Conservation (phyloP, 2,113 vertebrate genomes). For the Mastomys coucha region DNA sequence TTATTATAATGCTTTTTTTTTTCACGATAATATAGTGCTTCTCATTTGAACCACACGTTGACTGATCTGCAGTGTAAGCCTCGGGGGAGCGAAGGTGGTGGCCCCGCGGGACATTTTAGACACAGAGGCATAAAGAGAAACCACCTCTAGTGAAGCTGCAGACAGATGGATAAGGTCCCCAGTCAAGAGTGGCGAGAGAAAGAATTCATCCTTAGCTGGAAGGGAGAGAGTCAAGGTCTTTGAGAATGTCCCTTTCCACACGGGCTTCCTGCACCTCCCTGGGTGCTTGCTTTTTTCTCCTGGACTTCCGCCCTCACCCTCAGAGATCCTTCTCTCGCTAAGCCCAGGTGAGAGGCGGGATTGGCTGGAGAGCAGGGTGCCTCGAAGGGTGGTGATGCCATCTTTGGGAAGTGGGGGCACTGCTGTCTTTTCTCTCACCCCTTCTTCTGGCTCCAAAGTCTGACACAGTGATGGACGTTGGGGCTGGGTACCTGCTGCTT, state of each 20-base stretch:
- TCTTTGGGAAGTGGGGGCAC: too few species aligned
- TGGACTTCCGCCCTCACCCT: background rate
- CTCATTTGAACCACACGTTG: slow-evolving; percentile 83
- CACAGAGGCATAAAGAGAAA: slow-evolving; percentile 22
- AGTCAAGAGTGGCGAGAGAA: slow-evolving; percentile 55
- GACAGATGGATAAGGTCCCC: slow-evolving; percentile 8
- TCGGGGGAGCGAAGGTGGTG: slow-evolving; percentile 26
- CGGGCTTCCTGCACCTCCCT: background rate
- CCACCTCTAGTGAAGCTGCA: slow-evolving; percentile 46
- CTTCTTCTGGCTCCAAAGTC: background rate
- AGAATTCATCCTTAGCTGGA: background rate
- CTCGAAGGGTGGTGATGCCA: accelerated
- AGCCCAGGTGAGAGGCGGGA: background rate
- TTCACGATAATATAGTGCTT: slow-evolving; percentile 64
- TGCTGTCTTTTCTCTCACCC: background rate
- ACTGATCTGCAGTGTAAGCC: slow-evolving; percentile 84
- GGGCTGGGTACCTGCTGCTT: background rate
- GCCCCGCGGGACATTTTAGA: background rate
- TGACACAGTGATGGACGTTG: accelerated
- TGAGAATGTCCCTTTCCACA: background rate
- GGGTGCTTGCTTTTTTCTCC: background rate
- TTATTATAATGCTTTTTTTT: slow-evolving; percentile 80
- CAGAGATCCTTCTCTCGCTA: background rate
- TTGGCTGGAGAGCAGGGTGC: background rate
- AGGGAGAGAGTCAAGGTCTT: background rate